phyloP scores from a whole-genome alignment of 2,113 vertebrate species.

The Empidonax traillii region DNA sequence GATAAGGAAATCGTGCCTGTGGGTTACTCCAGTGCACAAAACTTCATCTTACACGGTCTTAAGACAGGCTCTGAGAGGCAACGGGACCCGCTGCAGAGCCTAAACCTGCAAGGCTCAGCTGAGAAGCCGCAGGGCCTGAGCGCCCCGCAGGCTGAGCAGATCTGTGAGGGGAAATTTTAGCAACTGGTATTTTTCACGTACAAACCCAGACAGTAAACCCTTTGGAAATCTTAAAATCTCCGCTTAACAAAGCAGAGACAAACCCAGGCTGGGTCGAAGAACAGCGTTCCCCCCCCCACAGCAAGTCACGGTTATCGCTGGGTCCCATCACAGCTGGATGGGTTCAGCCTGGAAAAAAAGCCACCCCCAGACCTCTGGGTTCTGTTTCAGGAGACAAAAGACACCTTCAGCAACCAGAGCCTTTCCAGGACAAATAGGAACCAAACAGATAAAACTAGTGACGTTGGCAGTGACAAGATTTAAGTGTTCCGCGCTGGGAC shows the following conservation, averaged over 20 bases:
- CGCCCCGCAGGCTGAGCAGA: not conserved
- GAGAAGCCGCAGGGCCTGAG: not conserved
- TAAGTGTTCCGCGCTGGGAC: not conserved
- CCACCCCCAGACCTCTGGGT: not conserved
- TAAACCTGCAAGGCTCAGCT: not conserved
- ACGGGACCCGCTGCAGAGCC: not conserved
- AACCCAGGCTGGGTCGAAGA: not conserved
- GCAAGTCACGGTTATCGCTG: rapidly evolving
- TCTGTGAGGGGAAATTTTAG: not conserved
- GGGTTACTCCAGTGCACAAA: rapidly evolving
- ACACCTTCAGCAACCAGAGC: not conserved
- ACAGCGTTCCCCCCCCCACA: not conserved
- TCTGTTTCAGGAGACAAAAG: not conserved
- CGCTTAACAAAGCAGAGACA: not conserved
- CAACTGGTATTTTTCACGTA: not conserved
- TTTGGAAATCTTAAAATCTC: not conserved
- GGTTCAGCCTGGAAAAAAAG: not conserved
- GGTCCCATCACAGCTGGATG: not conserved
- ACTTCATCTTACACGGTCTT: not conserved
- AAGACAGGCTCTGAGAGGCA: not conserved
- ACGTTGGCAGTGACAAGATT: not conserved
- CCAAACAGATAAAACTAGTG: not conserved
- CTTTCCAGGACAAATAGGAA: not conserved
- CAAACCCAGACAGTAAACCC: not conserved
- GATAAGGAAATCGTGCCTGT: rapidly evolving